Percentiles rank a stretch among this genome's conserved stretches.
These are phyloP conservation scores for Pycnonotus jocosus DNA, from an alignment of 2,113 vertebrate species.

Conservation along the genomic window DNA sequence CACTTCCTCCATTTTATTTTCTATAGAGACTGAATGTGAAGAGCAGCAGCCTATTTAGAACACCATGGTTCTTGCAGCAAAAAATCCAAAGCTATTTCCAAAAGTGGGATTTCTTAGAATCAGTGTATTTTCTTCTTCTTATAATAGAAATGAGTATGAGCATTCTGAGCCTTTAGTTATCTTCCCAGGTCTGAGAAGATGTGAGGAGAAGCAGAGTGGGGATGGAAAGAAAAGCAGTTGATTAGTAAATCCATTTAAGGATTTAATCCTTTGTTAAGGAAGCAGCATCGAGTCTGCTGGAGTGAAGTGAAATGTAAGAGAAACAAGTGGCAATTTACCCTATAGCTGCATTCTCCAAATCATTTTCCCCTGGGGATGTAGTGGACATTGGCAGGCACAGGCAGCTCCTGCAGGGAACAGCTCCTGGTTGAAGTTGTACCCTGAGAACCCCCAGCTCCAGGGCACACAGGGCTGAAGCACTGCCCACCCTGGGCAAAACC, in stretches of 20 bases:
- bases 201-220: not conserved
- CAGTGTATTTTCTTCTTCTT: not conserved
- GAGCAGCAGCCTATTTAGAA: constrained; percentile 20
- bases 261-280: not conserved
- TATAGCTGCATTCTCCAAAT: not conserved
- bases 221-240: not conserved
- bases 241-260: not conserved
- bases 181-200: not conserved
- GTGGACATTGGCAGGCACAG: not conserved
- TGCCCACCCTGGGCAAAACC: not conserved
- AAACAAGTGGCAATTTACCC: not conserved
- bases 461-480: not conserved
- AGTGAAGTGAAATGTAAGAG: not conserved
- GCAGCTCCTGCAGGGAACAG: not conserved
- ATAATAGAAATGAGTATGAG: not conserved
- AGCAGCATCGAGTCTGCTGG: not conserved
- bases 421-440: not conserved
- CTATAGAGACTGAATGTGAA: not conserved
- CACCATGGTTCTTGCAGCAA: not conserved
- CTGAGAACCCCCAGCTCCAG: not conserved
- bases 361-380: not conserved
- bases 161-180: not conserved
- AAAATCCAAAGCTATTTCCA: constrained; percentile 6
- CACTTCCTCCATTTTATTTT: constrained; percentile 40
- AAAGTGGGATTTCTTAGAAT: not conserved